Conservation (phyloP, 2,888 invertebrate species). For the Notodonta ziczac region DNA sequence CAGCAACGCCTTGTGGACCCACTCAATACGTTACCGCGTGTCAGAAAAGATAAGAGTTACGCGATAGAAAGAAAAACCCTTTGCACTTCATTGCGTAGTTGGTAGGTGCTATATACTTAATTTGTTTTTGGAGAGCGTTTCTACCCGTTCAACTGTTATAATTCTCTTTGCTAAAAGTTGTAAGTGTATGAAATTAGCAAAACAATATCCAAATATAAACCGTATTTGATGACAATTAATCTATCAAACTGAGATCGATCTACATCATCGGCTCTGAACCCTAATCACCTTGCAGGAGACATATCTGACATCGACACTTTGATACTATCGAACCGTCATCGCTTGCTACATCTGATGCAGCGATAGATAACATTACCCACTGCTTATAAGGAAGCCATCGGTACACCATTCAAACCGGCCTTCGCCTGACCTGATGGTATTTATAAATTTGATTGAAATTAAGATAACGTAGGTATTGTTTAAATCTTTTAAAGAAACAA, state of each 20-base stretch:
- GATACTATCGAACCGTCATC: conserved; percentile 9
- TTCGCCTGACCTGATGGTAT: conserved; percentile 24
- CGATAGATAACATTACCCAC: conserved; percentile 14
- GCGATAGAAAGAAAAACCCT: too few species aligned
- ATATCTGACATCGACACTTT: not conserved
- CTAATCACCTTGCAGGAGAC: not conserved
- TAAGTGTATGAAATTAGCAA: too few species aligned
- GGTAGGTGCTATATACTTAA: too few species aligned
- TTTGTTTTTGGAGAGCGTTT: too few species aligned
- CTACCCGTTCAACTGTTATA: too few species aligned
- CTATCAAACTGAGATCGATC: not conserved
- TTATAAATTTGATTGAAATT: conserved; percentile 18
- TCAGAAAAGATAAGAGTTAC: too few species aligned
- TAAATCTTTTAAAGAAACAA: not conserved
- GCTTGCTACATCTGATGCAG: conserved; percentile 20
- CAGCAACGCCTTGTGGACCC: too few species aligned
- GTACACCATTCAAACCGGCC: conserved; percentile 20
- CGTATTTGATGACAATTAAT: not conserved
- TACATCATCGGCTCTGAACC: not conserved
- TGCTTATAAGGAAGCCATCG: conserved; percentile 29
- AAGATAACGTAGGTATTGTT: conserved; percentile 18
- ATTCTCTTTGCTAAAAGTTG: too few species aligned
- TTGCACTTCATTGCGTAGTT: too few species aligned
- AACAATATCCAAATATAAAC: not conserved
- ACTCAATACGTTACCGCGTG: too few species aligned